phyloP scores from a whole-genome alignment of 2,797 vertebrate genomes.

The Adrianichthys oophorus region DNA sequence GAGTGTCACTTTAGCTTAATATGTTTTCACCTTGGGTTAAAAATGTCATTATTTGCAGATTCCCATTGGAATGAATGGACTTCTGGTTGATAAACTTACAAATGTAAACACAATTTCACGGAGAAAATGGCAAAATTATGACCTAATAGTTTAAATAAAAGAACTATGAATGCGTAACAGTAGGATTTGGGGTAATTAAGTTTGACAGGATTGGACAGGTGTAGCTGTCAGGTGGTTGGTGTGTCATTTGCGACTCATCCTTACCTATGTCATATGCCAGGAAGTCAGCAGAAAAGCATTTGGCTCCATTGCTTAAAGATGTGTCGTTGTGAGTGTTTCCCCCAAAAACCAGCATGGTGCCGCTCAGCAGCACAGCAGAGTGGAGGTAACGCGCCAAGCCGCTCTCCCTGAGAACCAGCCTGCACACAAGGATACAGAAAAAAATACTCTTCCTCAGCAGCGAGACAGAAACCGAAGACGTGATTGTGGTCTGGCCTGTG shows the following conservation, averaged over 20 bases:
- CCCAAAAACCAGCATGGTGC: slow-evolving; percentile 90
- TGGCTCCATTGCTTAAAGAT: slow-evolving; percentile 93
- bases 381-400: slow-evolving; percentile 90
- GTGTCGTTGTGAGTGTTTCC: slow-evolving; percentile 98
- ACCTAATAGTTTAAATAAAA: no score
- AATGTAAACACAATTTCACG: no score
- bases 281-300: slow-evolving; percentile 93
- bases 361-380: slow-evolving; percentile 88
- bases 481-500: slow-evolving; percentile 18
- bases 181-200: neutral
- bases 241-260: slow-evolving; percentile 29
- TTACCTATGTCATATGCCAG: slow-evolving; percentile 90
- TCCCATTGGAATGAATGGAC: no score
- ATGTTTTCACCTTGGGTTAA: no score
- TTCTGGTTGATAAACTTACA: no score
- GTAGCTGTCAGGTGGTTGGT: neutral
- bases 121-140: no score
- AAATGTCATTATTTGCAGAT: no score
- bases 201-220: no score
- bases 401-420: slow-evolving; percentile 91
- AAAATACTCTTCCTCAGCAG: slow-evolving; percentile 1
- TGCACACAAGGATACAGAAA: slow-evolving; percentile 79
- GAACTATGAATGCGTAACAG: neutral
- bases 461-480: slow-evolving; percentile 4
- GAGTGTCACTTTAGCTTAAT: no score